These are phyloP conservation scores for Dusona sp. DNA, from an alignment of 2,888 invertebrate genomes.

Conservation along the genomic window DNA sequence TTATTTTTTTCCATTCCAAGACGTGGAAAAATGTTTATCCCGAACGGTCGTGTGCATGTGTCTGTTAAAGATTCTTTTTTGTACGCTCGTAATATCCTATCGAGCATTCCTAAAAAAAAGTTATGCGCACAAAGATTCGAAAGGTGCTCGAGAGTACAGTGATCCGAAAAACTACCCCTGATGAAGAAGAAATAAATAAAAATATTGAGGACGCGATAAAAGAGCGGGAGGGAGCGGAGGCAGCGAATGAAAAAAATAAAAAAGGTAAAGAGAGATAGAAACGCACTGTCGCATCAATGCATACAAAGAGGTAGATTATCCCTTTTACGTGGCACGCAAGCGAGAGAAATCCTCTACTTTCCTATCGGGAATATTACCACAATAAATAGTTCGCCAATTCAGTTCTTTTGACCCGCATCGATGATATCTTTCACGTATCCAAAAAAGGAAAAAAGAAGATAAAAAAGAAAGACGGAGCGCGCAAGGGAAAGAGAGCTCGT, in stretches of 20 bases:
- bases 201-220: neutral
- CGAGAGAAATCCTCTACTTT: conserved; percentile 26
- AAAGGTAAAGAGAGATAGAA: conserved; percentile 27
- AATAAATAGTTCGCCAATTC: conserved; percentile 1
- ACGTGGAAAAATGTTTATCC: neutral
- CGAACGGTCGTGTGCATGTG: neutral
- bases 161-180: neutral
- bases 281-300: conserved; percentile 69
- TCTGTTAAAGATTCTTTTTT: neutral
- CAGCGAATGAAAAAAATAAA: neutral
- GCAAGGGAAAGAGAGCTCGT: neutral
- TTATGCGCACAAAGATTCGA: neutral
- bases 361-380: conserved; percentile 22
- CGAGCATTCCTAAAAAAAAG: neutral
- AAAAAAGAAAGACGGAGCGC: neutral
- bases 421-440: neutral
- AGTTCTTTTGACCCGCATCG: conserved; percentile 1
- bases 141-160: neutral
- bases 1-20: too few species aligned
- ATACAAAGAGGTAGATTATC: conserved; percentile 74
- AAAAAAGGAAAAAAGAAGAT: neutral
- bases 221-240: neutral
- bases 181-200: neutral
- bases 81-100: neutral
- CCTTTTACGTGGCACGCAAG: conserved; percentile 46